These are phyloP conservation scores for Artemia sinica DNA, from an alignment of 2,888 invertebrate species.

Conservation along the genomic window DNA sequence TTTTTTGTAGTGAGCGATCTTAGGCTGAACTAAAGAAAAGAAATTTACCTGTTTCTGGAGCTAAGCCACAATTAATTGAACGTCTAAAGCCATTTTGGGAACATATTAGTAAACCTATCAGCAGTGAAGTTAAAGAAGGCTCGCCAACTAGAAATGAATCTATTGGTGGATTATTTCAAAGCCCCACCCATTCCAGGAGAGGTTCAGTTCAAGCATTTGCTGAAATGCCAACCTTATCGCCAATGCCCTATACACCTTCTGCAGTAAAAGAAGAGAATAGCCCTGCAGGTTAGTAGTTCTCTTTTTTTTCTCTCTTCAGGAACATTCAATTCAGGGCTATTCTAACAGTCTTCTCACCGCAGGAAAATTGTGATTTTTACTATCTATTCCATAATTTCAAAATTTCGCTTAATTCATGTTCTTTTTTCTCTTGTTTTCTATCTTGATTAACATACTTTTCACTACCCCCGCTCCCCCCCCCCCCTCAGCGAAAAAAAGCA, in stretches of 20 bases:
- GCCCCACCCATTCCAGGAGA: constrained; percentile 19
- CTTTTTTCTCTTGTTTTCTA: too few species aligned
- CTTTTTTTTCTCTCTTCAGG: too few species aligned
- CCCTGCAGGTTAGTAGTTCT: not conserved
- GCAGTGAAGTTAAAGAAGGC: not conserved
- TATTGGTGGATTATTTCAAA: not conserved
- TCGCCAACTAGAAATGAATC: not conserved
- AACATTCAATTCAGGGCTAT: too few species aligned
- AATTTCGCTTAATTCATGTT: too few species aligned
- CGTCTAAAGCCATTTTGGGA: constrained; percentile 46
- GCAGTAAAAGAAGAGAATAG: not conserved
- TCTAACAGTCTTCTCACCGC: too few species aligned
- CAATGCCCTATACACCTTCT: constrained; percentile 4
- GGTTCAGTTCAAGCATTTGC: constrained; percentile 14
- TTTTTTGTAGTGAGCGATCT: constrained; percentile 55
- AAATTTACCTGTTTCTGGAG: constrained; percentile 83
- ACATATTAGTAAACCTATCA: constrained; percentile 17
- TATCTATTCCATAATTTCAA: too few species aligned
- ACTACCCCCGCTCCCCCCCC: too few species aligned
- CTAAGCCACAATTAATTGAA: constrained; percentile 86
- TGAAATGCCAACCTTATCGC: constrained; percentile 5
- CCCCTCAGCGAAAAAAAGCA: too few species aligned
- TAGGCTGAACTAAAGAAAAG: constrained; percentile 78
- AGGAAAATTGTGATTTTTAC: too few species aligned
- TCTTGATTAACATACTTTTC: too few species aligned